Conservation (phyloP, 2,113 vertebrate species). For the Eubucco bourcierii region DNA sequence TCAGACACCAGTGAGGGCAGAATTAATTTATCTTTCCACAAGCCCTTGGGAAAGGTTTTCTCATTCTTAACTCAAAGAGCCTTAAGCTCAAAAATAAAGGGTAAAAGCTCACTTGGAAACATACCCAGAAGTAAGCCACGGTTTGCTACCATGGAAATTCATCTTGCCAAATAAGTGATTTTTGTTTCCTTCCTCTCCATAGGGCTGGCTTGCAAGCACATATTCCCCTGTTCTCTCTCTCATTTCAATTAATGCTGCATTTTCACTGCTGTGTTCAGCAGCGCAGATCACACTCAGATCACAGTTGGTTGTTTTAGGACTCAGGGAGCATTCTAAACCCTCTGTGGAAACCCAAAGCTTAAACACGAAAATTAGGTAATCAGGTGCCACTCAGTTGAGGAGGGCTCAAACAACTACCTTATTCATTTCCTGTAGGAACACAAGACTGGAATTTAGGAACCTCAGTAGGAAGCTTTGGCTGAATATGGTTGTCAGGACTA, state of each 20-base stretch:
- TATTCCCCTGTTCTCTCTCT: background rate
- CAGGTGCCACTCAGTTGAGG: background rate
- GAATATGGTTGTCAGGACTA: background rate
- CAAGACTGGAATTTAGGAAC: background rate
- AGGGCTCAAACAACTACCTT: background rate
- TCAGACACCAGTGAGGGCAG: background rate
- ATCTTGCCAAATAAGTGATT: background rate
- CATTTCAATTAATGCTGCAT: background rate
- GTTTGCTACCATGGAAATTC: background rate
- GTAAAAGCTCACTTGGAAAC: background rate
- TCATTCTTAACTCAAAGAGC: background rate
- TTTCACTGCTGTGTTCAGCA: constrained; percentile 3
- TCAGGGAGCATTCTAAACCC: background rate
- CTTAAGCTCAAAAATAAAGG: background rate
- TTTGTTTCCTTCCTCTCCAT: background rate
- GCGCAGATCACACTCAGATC: background rate
- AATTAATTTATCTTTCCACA: constrained; percentile 1
- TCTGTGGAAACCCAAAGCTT: background rate
- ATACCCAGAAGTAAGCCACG: background rate
- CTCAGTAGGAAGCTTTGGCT: background rate
- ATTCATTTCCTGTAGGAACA: background rate
- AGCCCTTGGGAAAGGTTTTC: background rate
- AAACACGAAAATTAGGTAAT: background rate
- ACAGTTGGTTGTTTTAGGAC: background rate
- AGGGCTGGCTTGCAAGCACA: background rate